Evolutionary conservation across 2,797 vertebrate species (phyloP).

Genomic region (Lagocephalus sceleratus): DNA sequence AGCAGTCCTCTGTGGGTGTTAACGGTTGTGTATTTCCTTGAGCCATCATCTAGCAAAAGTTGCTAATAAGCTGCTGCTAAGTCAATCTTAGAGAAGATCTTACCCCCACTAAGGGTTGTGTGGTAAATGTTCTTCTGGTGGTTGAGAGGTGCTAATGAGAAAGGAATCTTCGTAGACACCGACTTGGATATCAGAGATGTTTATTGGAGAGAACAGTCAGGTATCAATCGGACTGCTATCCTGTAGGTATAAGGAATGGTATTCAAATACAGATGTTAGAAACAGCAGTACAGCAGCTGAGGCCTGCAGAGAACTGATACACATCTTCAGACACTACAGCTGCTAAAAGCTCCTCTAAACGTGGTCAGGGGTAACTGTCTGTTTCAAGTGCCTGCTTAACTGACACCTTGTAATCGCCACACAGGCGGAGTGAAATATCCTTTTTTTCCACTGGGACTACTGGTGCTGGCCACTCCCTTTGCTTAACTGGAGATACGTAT

Average conservation of each 20-base stretch:
- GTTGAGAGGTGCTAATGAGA: no score
- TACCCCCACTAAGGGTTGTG: slow-evolving; percentile 1
- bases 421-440: neutral
- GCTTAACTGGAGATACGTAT: neutral
- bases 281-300: no score
- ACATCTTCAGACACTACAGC: no score
- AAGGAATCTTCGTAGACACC: no score
- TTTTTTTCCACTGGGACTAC: neutral
- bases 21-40: neutral
- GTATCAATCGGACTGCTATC: no score
- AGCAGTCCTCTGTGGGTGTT: neutral
- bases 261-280: no score
- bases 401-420: neutral
- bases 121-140: neutral
- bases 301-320: no score
- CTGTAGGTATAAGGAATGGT: no score
- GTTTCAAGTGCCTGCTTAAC: neutral
- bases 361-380: neutral
- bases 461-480: neutral
- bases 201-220: no score
- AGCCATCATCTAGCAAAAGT: neutral
- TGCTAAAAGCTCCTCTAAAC: neutral
- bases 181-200: no score
- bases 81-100: slow-evolving; percentile 1
- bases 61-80: slow-evolving; percentile 3